Evolutionary conservation across 2,797 vertebrate genomes (phyloP).

Genomic region (Odontamblyopus rebecca): DNA sequence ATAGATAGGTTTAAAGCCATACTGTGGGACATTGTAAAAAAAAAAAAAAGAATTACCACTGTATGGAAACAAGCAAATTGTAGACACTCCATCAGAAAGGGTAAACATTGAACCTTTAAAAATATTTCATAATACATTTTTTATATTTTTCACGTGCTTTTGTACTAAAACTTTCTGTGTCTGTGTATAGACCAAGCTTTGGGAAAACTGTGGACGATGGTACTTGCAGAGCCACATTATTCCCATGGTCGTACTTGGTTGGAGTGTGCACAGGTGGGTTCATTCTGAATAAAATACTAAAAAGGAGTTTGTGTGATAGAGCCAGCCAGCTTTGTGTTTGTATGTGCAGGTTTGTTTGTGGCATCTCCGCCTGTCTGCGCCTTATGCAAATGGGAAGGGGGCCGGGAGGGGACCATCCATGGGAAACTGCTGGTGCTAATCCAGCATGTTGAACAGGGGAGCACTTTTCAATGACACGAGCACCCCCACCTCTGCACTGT

Average conservation of each 20-base stretch:
- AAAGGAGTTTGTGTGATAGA: slow-evolving; percentile 4
- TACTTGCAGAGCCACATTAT: background rate
- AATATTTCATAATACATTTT: too few species aligned
- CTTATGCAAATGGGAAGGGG: slow-evolving; percentile 79
- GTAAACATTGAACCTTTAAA: too few species aligned
- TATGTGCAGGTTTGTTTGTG: slow-evolving; percentile 79
- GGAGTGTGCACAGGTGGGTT: slow-evolving; percentile 10
- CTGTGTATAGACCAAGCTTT: background rate
- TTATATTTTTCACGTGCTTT: background rate
- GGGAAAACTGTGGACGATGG: background rate
- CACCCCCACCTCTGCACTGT: slow-evolving; percentile 57
- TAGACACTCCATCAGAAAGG: too few species aligned
- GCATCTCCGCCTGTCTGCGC: slow-evolving; percentile 80
- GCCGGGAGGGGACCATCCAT: slow-evolving; percentile 70
- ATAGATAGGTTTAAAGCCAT: too few species aligned
- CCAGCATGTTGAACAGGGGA: slow-evolving; percentile 81
- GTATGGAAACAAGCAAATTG: too few species aligned
- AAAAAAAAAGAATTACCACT: too few species aligned
- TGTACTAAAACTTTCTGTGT: background rate
- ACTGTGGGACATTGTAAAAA: too few species aligned
- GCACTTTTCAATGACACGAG: slow-evolving; percentile 74
- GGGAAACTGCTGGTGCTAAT: slow-evolving; percentile 84
- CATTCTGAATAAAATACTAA: background rate
- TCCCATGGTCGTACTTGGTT: background rate
- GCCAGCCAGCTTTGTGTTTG: slow-evolving; percentile 9